Evolutionary conservation across 2,797 vertebrate species (phyloP), one percentile per base, ranked within the genome.

Genomic region (Gastrophryne carolinensis): DNA sequence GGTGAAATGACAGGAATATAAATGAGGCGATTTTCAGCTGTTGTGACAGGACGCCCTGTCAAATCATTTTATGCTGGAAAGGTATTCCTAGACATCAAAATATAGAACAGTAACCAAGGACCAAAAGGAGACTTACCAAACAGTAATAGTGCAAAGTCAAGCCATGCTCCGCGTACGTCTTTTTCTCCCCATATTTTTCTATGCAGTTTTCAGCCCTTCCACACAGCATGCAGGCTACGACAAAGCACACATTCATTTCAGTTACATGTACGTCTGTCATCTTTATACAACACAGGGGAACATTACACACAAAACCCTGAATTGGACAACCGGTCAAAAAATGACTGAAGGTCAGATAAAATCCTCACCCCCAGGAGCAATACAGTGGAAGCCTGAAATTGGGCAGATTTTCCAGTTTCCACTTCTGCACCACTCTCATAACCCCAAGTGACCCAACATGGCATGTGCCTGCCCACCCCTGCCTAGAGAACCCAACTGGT

Each of bases 131-230:
- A 85, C 94, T 92, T 80, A 99, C 97, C 91, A 99, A 83, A 84
- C 97, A 99, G 80, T 96, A 94, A 84, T 98, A 97, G 86, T 99
- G 97, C 71, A 97, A 87, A 19, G 93, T 94, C 21, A 98, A 83
- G 24, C 90, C 88, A 66, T 91, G 86, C 29, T 94, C 86, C 37
- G 87, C 68, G 2, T 93, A 84, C 12, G 88, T 93, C 66, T 93
- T 90, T 82, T 94, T 99, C 70, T 98, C 95, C 49, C 97, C 97
- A 54, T 94, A 96, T 79, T 95, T 87, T 73, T 92, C 91, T n/a
- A 93, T 92, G 75, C 92, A 93, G 69, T 98, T 90, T 49, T 96
- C 95, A 74, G 77, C 80, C 74, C 84, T 85, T 77, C 89, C 90
- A 84, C 97, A 99, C 60, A 99, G 89, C 80, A 83, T 87, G 84